Percentiles rank a stretch among this genome's conserved stretches.
These are phyloP conservation scores for Centroberyx gerrardi DNA, from an alignment of 2,797 vertebrate species.

Conservation along the genomic window DNA sequence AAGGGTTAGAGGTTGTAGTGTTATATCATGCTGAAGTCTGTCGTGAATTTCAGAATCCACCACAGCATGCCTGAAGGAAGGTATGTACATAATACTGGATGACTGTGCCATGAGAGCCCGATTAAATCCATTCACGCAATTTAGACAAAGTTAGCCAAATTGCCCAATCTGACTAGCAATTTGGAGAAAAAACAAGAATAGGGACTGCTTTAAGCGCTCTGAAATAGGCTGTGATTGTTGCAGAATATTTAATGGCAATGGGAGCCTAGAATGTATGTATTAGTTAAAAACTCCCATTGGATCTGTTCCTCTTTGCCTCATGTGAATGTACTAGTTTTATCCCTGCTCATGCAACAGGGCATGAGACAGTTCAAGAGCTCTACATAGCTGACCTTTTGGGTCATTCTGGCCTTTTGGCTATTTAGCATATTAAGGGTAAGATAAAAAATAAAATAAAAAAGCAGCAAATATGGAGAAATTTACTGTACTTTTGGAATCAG, in stretches of 20 bases:
- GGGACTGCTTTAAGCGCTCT: too few species aligned
- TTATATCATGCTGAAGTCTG: background rate
- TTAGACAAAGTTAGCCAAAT: background rate
- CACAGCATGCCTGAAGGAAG: background rate
- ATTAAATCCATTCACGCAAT: background rate
- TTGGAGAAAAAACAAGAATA: too few species aligned
- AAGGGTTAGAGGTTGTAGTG: too few species aligned
- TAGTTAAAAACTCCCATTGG: background rate
- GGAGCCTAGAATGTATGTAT: background rate
- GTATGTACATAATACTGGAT: background rate
- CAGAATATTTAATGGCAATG: conserved; percentile 1
- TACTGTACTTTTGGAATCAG: background rate
- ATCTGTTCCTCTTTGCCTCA: conserved; percentile 4
- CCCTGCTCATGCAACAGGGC: background rate
- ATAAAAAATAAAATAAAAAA: background rate
- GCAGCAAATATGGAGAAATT: background rate
- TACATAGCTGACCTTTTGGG: background rate
- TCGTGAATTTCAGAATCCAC: background rate
- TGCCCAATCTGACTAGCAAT: background rate
- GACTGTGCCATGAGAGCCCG: too few species aligned
- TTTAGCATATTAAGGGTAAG: background rate
- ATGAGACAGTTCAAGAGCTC: background rate
- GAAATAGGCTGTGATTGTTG: too few species aligned
- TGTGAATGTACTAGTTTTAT: background rate
- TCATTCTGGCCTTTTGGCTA: background rate